Base-by-base conservation (phyloP, 1,140 invertebrate genomes). In the Cheumatopsyche charites region DNA sequence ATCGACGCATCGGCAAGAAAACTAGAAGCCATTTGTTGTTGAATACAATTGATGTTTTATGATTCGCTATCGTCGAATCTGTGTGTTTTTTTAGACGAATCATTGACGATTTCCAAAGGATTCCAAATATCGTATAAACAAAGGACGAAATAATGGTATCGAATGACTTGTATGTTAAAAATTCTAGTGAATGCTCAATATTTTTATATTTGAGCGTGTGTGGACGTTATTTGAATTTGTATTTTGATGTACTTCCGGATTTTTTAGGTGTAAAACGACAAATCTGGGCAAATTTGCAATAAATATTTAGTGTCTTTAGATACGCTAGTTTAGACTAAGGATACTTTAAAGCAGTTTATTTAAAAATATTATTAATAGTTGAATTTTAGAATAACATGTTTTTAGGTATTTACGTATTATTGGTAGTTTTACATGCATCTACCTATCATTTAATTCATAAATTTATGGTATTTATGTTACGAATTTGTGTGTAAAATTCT, bases 271-370 rank as follows among this genome's bases (percentile, higher is more conserved):
- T 68, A 70, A 67, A 68, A 74, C 71, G 61, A 62, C 70, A 70
- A 75, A 75, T 75, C 74, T 75, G 74, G 74, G 74, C 68, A 75
- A 75, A 75, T 75, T 75, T 75, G 74, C 74, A 75, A 75, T 75
- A 75, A 73, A 71, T 75, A 73, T 25, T 63, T 75, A 73, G 63
- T 61, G n/a, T 71, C 47, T 36, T 9, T 74, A 73, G 68, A 65
- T 63, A 43, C 62, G 70, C 73, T 75, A 75, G 70, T 69, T 71
- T 63, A 65, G 49, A 41, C 17, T 68, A 36, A n/a, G 13, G 41
- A 17, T 43, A 21, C 36, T 65, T 65, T 36, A 36, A 52, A 17
- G 47, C n/a, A 36, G 29, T 9, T 36, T 36, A 36, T 36, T 36
- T 36, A 36, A 36, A 36, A 52, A 52, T 52, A 52, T 17, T 15